A percentile compares a stretch with the other conserved stretches of the same genome.
Evolutionary conservation across 1,140 invertebrate species (phyloP).

Genomic region (Xylocopa sonorina): DNA sequence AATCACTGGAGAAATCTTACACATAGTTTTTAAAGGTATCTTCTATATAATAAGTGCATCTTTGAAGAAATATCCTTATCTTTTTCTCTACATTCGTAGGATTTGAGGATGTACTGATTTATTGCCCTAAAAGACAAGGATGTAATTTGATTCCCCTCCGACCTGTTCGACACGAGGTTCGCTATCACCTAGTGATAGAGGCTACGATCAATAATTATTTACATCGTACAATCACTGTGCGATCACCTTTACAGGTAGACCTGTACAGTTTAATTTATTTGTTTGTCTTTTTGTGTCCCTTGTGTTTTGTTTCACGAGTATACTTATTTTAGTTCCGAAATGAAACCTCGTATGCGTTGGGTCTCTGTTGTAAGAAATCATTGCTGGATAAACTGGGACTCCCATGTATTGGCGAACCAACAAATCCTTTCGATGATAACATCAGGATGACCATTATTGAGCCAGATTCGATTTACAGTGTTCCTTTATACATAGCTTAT

Average conservation of each 20-base stretch:
- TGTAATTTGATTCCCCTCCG: constrained; percentile 87
- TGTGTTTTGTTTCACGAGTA: background rate
- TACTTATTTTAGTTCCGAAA: constrained; percentile 86
- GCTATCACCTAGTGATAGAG: constrained; percentile 87
- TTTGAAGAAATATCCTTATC: background rate
- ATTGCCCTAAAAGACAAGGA: constrained; percentile 87
- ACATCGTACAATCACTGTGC: constrained; percentile 85
- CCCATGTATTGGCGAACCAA: constrained; percentile 85
- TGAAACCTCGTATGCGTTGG: constrained; percentile 89
- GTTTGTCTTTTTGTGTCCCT: background rate
- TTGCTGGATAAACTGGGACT: constrained; percentile 85
- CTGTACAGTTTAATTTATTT: too few relatives aligned
- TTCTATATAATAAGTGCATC: background rate
- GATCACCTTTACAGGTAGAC: constrained; percentile 89
- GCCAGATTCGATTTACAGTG: constrained; percentile 87
- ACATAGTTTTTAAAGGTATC: constrained; percentile 83
- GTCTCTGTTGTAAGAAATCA: constrained; percentile 88
- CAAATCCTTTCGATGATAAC: constrained; percentile 90
- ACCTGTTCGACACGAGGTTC: constrained; percentile 85
- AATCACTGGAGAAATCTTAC: constrained; percentile 84
- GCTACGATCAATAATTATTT: constrained; percentile 84
- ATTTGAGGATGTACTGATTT: constrained; percentile 87
- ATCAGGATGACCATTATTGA: constrained; percentile 88
- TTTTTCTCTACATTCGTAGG: constrained; percentile 77
- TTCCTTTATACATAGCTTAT: constrained; percentile 91